Conservation (phyloP, 2,888 invertebrate genomes). For the Drosophila rellima region DNA sequence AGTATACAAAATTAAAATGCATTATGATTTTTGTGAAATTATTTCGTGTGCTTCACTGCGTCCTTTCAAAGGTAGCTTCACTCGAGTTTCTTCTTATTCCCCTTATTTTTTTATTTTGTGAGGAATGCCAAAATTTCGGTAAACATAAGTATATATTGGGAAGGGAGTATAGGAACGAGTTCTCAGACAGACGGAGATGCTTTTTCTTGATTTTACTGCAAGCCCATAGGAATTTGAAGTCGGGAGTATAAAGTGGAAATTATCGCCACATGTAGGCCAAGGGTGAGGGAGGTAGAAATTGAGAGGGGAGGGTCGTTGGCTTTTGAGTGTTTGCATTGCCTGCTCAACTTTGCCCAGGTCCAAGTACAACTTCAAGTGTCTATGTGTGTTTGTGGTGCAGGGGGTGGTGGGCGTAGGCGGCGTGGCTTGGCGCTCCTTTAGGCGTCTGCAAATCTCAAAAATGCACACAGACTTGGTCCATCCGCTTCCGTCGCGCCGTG, state of each 20-base stretch:
- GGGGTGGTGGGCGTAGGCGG: slow-evolving; percentile 46
- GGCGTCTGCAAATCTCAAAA: slow-evolving; percentile 81
- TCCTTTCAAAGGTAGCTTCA: slow-evolving; percentile 60
- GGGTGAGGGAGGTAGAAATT: background rate
- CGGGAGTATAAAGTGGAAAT: slow-evolving; percentile 69
- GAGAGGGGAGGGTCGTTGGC: slow-evolving; percentile 32
- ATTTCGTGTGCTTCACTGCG: slow-evolving; percentile 77
- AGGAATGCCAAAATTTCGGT: slow-evolving; percentile 36
- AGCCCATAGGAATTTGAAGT: slow-evolving; percentile 56
- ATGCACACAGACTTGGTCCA: slow-evolving; percentile 75
- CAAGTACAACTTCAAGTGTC: slow-evolving; percentile 60
- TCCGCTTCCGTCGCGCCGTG: slow-evolving; percentile 67
- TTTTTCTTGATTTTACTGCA: slow-evolving; percentile 57
- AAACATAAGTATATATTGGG: slow-evolving; percentile 21
- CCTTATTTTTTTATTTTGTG: slow-evolving; percentile 19
- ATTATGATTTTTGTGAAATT: slow-evolving; percentile 67
- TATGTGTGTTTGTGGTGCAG: slow-evolving; percentile 33
- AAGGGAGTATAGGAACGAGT: slow-evolving; percentile 10
- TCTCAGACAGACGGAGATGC: slow-evolving; percentile 46
- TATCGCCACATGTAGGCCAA: slow-evolving; percentile 63
- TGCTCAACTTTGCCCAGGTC: slow-evolving; percentile 63
- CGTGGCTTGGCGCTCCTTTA: slow-evolving; percentile 51
- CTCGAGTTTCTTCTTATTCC: slow-evolving; percentile 27
- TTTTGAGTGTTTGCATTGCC: slow-evolving; percentile 74
- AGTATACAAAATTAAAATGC: slow-evolving; percentile 46